These are phyloP conservation scores for Alligator mississippiensis DNA, from an alignment of 2,113 vertebrate genomes.

Conservation along the genomic window DNA sequence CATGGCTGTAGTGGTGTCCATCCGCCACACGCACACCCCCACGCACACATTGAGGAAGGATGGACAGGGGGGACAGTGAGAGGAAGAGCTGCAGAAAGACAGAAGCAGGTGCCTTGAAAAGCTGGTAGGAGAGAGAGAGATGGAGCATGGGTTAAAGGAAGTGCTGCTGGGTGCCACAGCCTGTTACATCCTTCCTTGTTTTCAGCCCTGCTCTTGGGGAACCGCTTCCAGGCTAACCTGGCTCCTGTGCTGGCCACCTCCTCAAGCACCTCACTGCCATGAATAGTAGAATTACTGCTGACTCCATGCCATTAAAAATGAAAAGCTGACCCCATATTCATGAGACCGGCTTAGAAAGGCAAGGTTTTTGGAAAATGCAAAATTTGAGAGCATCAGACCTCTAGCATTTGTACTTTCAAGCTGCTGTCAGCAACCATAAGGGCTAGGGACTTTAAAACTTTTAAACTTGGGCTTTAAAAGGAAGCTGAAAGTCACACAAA, in stretches of 20 bases:
- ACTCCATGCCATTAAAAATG: not conserved
- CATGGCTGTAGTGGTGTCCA: not conserved
- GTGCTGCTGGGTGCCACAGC: not conserved
- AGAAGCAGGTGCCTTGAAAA: conserved; percentile 27
- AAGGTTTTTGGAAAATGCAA: too few species aligned
- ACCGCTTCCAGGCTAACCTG: not conserved
- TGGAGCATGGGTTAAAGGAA: not conserved
- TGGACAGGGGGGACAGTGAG: not conserved
- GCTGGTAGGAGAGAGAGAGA: conserved; percentile 72
- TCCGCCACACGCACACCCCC: not conserved
- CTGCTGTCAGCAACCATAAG: not conserved
- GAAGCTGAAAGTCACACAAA: not conserved
- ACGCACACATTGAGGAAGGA: not conserved
- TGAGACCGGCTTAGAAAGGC: not conserved
- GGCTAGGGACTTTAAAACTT: not conserved
- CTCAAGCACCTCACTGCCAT: not conserved
- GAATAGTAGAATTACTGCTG: not conserved
- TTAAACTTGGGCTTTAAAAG: not conserved
- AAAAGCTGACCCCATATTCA: not conserved
- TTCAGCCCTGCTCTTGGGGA: not conserved
- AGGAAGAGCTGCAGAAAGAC: conserved; percentile 56
- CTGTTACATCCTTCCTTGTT: not conserved
- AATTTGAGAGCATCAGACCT: not conserved
- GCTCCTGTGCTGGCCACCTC: not conserved
- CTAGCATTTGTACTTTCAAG: not conserved